phyloP scores from a whole-genome alignment of 2,113 vertebrate genomes.

The Nasalis larvatus region DNA sequence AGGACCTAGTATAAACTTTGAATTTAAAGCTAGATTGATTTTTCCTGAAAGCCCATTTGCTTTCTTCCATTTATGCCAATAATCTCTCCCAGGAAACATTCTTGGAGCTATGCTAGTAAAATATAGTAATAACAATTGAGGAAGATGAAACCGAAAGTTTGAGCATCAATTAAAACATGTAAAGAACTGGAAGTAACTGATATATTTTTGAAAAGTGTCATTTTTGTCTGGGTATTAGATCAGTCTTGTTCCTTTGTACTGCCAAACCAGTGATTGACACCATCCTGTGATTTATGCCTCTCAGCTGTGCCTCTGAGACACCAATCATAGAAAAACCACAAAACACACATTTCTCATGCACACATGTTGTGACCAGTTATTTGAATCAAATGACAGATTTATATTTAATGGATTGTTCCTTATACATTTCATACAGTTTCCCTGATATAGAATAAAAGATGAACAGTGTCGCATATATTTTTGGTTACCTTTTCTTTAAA shows the following conservation, averaged over 20 bases:
- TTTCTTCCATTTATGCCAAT: neutral
- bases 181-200: neutral
- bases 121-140: neutral
- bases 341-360: slow-evolving; percentile 74
- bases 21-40: neutral
- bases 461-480: neutral
- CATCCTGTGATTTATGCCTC: slow-evolving; percentile 70
- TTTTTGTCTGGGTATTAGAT: slow-evolving; percentile 50
- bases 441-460: slow-evolving; percentile 62
- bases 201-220: slow-evolving; percentile 43
- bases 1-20: neutral
- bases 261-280: slow-evolving; percentile 43
- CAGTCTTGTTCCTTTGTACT: slow-evolving; percentile 6
- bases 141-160: neutral
- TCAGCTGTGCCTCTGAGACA: slow-evolving; percentile 70
- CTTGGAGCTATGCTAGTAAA: neutral
- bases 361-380: slow-evolving; percentile 51
- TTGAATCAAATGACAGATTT: slow-evolving; percentile 78
- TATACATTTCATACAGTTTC: slow-evolving; percentile 68
- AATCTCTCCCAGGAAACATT: neutral
- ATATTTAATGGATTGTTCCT: slow-evolving; percentile 73
- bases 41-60: neutral
- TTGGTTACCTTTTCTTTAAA: slow-evolving; percentile 47
- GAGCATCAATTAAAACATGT: neutral
- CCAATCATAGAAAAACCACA: slow-evolving; percentile 74